Evolutionary conservation across 2,888 invertebrate genomes (phyloP).

Genomic region (Drosophila conformis): DNA sequence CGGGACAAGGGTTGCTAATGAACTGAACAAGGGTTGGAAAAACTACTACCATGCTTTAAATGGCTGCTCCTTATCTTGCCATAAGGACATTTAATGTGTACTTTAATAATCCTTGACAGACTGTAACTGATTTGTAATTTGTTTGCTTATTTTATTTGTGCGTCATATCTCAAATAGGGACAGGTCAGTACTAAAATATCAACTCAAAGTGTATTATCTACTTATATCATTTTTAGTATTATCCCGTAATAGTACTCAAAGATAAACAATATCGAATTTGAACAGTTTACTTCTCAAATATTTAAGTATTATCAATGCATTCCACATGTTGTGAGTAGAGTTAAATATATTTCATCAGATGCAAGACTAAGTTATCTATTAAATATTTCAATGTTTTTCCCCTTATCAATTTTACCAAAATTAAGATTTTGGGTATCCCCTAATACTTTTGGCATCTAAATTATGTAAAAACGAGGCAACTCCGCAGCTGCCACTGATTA

Average conservation of each 20-base stretch:
- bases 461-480: conserved; percentile 24
- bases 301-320: neutral
- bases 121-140: neutral
- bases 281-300: neutral
- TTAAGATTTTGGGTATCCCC: neutral
- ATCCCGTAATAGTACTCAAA: neutral
- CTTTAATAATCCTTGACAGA: conserved; percentile 9
- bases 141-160: neutral
- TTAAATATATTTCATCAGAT: neutral
- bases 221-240: neutral
- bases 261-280: neutral
- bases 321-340: neutral
- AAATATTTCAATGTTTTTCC: neutral
- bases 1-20: conserved; percentile 47
- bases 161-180: neutral
- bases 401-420: neutral
- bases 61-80: conserved; percentile 15
- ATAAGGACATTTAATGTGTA: neutral
- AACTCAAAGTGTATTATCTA: neutral
- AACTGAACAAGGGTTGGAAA: conserved; percentile 27
- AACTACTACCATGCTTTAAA: conserved; percentile 15
- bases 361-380: neutral
- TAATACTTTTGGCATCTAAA: conserved; percentile 9
- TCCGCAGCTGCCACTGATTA: conserved; percentile 65
- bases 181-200: neutral